These are phyloP conservation scores for Neuroscelio doddi DNA, from an alignment of 2,888 invertebrate species.

Conservation along the genomic window DNA sequence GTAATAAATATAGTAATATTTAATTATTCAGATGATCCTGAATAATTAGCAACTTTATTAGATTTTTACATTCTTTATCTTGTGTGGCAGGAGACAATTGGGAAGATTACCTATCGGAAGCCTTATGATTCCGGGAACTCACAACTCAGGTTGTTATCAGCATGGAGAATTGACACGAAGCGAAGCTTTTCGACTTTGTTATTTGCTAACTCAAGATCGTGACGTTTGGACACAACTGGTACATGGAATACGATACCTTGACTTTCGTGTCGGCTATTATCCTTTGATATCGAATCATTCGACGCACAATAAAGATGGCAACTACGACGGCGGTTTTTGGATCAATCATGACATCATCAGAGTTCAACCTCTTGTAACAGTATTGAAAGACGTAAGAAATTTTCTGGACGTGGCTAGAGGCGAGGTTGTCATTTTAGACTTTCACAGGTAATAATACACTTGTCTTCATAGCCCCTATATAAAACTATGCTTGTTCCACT, in stretches of 20 bases:
- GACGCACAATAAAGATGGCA: constrained; percentile 42
- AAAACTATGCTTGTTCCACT: too few species aligned
- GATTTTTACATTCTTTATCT: too few species aligned
- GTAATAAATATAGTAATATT: too few species aligned
- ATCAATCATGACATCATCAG: constrained; percentile 82
- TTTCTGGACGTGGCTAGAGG: constrained; percentile 80
- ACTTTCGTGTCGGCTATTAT: constrained; percentile 85
- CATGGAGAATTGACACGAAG: constrained; percentile 73
- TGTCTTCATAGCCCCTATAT: too few species aligned
- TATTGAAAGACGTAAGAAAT: constrained; percentile 80
- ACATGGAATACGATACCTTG: constrained; percentile 87
- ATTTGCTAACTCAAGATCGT: constrained; percentile 81
- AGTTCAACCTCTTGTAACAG: constrained; percentile 78
- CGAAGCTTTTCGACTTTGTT: constrained; percentile 67
- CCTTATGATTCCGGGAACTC: constrained; percentile 75
- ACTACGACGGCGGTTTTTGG: constrained; percentile 76
- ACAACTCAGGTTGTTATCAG: constrained; percentile 77
- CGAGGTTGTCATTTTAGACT: constrained; percentile 86
- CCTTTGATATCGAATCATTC: constrained; percentile 57
- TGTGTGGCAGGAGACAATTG: constrained; percentile 73
- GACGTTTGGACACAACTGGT: constrained; percentile 89
- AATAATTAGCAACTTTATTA: too few species aligned
- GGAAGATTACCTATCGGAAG: constrained; percentile 75
- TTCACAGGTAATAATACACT: constrained; percentile 75
- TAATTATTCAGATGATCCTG: too few species aligned